phyloP scores from a whole-genome alignment of 2,797 vertebrate genomes.

The Aulostomus chinensis region DNA sequence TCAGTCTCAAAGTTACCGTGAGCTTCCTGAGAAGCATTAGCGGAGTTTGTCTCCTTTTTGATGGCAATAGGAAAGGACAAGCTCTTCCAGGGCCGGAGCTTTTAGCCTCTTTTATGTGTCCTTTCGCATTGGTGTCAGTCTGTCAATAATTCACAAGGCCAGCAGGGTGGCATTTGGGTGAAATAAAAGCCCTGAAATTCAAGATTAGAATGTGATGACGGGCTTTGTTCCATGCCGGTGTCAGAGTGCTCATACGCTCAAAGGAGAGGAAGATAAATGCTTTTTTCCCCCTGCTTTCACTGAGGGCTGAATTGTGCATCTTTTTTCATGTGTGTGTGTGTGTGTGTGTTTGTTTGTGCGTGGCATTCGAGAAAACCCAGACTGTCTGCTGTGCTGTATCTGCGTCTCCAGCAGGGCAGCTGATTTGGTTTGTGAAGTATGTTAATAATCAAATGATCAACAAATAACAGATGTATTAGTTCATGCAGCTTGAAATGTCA shows the following conservation, averaged over 20 bases:
- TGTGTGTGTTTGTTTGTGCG: conserved; percentile 37
- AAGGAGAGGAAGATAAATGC: conserved; percentile 70
- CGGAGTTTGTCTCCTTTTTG: conserved; percentile 58
- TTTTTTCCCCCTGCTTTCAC: conserved; percentile 61
- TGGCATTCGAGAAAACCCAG: conserved; percentile 52
- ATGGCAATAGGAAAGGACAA: conserved; percentile 72
- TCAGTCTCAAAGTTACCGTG: conserved; percentile 46
- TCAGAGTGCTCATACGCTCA: conserved; percentile 68
- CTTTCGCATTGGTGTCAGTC: conserved; percentile 78
- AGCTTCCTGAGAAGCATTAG: conserved; percentile 59
- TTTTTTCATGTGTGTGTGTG: too few relatives aligned
- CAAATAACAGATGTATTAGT: conserved; percentile 90
- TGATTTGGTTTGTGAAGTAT: conserved; percentile 88
- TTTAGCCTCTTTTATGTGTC: conserved; percentile 81
- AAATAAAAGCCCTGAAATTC: conserved; percentile 79
- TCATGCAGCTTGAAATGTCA: conserved; percentile 89
- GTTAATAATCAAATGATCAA: conserved; percentile 91
- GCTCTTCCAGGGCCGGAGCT: conserved; percentile 71
- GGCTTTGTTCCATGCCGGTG: conserved; percentile 72
- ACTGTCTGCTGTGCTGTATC: conserved; percentile 68
- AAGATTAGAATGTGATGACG: conserved; percentile 78
- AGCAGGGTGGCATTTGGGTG: conserved; percentile 77
- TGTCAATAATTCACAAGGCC: conserved; percentile 83
- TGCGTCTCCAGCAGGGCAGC: conserved; percentile 82
- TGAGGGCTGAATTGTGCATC: conserved; percentile 64